These are phyloP conservation scores for Siniperca chuatsi DNA, from an alignment of 2,113 vertebrate species.

Conservation along the genomic window DNA sequence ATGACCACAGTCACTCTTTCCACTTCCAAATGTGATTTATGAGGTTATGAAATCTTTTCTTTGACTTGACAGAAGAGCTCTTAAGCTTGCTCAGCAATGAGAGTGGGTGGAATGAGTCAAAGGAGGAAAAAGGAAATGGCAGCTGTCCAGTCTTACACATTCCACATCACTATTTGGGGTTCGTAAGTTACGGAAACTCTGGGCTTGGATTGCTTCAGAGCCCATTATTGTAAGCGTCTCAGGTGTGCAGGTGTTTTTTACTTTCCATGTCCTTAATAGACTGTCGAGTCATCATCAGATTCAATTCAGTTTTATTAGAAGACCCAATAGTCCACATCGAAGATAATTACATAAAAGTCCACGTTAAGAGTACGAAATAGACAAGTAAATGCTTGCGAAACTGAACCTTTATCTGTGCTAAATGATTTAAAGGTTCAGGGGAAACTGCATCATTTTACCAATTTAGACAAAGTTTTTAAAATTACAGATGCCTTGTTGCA, in stretches of 20 bases:
- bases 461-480: background rate
- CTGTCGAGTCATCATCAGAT: background rate
- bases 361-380: background rate
- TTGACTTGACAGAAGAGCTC: slow-evolving; percentile 9
- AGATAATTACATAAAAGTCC: background rate
- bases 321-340: background rate
- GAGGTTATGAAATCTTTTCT: slow-evolving; percentile 17
- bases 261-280: background rate
- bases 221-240: background rate
- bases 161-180: background rate
- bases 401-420: no score
- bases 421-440: background rate
- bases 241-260: background rate
- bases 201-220: background rate
- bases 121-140: slow-evolving; percentile 41
- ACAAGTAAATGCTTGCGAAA: background rate
- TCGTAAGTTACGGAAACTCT: background rate
- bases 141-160: background rate
- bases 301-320: background rate
- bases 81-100: slow-evolving; percentile 46
- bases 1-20: background rate
- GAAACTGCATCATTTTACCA: background rate
- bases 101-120: slow-evolving; percentile 47
- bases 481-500: background rate
- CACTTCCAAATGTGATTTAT: slow-evolving; percentile 7